Evolutionary conservation across 2,888 invertebrate genomes (phyloP), one percentile per base, ranked within the genome.

Genomic region (Pterostichus madidus): DNA sequence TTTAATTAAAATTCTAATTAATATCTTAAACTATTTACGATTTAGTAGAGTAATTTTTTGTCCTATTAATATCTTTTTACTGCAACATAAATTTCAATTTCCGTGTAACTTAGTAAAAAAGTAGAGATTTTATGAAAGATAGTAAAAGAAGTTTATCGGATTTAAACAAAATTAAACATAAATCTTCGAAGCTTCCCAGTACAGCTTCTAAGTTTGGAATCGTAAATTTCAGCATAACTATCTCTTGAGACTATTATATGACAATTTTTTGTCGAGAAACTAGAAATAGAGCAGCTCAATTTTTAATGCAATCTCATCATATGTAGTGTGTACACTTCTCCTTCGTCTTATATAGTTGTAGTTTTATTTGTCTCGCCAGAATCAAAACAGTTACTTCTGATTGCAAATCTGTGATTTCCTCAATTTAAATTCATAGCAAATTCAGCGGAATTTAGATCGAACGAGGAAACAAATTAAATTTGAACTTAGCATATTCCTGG

Each of bases 91-190:
- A 31, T 59, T 31, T 17, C 17, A 59, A 17, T 59, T 59, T 59
- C 3, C 11, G 3, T 11, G 11, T 59, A 59, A 17, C 17, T 59
- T 24, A 11, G 10, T 11, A n/a, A 59, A 24, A 59, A n/a, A 49
- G 49, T 10, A 11, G 11, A 3, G 17, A 53, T 59, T 59, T 59
- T 59, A 59, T 59, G 59, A 59, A 59, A 31, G 31, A 31, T 31
- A 59, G 53, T 59, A 59, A 59, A 59, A 59, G 59, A 31, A 59
- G 11, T 59, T 59, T 59, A 31, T 31, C 31, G 59, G 59, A 59
- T 59, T 59, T 59, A 59, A 59, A 59, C 31, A 17, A 59, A 59
- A 59, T 59, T 59, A 59, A 59, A 59, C 59, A 59, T 59, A 59
- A 59, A 59, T 59, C 59, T 59, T 59, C 11, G 17, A 59, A 59